Evolutionary conservation across 2,888 invertebrate species (phyloP).

Genomic region (Xanthostigma xanthostigma): DNA sequence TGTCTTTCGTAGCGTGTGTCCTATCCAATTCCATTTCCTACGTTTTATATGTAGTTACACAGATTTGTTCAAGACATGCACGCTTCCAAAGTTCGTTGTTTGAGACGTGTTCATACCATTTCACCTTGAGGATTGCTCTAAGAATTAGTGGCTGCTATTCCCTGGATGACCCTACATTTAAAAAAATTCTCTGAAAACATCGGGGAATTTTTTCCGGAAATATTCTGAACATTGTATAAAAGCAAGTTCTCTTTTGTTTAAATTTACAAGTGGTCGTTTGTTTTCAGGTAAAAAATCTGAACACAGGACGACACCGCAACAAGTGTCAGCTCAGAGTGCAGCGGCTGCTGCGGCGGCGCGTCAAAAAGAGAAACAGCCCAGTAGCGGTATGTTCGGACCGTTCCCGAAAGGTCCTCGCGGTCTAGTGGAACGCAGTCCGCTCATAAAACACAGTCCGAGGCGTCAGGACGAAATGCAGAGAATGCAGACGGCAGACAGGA

Average conservation of each 20-base stretch:
- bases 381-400: constrained; percentile 50
- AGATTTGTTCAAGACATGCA: no score
- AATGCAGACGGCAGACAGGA: constrained; percentile 51
- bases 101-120: no score
- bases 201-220: neutral
- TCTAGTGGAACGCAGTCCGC: constrained; percentile 74
- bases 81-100: no score
- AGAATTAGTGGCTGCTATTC: no score
- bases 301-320: constrained; percentile 7
- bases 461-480: constrained; percentile 52
- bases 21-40: no score
- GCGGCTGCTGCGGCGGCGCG: constrained; percentile 29
- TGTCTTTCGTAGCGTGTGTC: no score
- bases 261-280: neutral
- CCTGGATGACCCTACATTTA: neutral
- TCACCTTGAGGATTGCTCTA: no score
- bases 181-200: neutral
- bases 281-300: no score
- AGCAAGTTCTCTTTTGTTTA: constrained; percentile 4
- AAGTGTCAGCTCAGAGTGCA: constrained; percentile 20
- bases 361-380: constrained; percentile 29
- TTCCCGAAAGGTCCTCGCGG: constrained; percentile 69
- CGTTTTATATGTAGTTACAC: no score
- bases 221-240: constrained; percentile 5
- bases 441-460: constrained; percentile 67